These are phyloP conservation scores for Garra rufa DNA, from an alignment of 2,113 vertebrate species.

Conservation along the genomic window DNA sequence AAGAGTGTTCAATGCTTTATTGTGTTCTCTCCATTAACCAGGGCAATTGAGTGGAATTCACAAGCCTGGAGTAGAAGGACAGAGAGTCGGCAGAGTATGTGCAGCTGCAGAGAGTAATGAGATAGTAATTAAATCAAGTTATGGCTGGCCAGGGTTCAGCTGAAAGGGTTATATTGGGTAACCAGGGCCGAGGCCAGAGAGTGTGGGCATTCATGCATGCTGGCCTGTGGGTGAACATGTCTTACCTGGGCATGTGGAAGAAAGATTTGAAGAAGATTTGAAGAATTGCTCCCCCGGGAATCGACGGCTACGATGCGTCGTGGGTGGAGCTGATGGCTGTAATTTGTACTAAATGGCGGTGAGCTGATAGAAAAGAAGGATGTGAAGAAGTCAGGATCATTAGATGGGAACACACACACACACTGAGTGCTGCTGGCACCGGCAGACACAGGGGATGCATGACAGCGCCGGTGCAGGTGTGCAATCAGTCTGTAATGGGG, in stretches of 20 bases:
- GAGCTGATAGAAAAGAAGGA: conserved; percentile 49
- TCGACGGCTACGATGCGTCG: background rate
- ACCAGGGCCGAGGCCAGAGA: background rate
- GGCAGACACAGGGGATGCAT: conserved; percentile 18
- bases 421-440: conserved; percentile 17
- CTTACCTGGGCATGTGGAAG: conserved; percentile 33
- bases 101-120: conserved; percentile 54
- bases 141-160: conserved; percentile 46
- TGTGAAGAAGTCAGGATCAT: conserved; percentile 51
- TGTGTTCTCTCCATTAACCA: conserved; percentile 54
- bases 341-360: conserved; percentile 46
- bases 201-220: conserved; percentile 16
- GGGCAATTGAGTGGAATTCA: conserved; percentile 60
- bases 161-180: conserved; percentile 39
- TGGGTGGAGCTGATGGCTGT: conserved; percentile 43
- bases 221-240: conserved; percentile 9
- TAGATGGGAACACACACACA: conserved; percentile 39
- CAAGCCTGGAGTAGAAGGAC: conserved; percentile 40
- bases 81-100: conserved; percentile 25
- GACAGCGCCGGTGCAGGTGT: conserved; percentile 18
- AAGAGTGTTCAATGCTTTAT: conserved; percentile 37
- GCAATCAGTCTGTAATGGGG: conserved; percentile 19
- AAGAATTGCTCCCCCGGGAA: conserved; percentile 14
- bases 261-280: conserved; percentile 25
- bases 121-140: conserved; percentile 55